Percentiles rank a stretch among this genome's conserved stretches.
These are phyloP conservation scores for Dicrostonyx torquatus DNA, from an alignment of 2,797 vertebrate species.

Conservation along the genomic window DNA sequence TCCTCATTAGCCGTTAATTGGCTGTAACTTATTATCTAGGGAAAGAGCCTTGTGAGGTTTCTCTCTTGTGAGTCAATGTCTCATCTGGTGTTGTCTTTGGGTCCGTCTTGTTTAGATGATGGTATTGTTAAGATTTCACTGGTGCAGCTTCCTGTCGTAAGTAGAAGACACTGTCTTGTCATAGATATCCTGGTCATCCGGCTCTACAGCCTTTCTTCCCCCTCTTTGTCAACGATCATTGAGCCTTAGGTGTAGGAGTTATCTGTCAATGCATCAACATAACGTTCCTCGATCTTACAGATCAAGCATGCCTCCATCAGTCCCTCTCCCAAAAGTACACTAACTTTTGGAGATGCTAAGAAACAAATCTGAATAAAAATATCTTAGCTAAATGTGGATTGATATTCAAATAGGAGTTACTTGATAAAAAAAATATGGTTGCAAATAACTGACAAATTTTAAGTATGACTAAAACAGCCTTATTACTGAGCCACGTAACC, in stretches of 20 bases:
- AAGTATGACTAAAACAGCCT: not conserved
- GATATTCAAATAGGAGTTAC: not conserved
- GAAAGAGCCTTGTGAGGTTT: not conserved
- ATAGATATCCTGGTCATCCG: not conserved
- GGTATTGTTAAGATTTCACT: too few species aligned
- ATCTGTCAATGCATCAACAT: not conserved
- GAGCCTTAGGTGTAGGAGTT: not conserved
- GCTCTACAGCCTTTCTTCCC: not conserved
- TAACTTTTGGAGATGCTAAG: not conserved
- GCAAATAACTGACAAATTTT: not conserved
- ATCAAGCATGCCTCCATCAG: not conserved
- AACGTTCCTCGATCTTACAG: not conserved
- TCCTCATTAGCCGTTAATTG: not conserved
- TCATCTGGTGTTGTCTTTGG: not conserved
- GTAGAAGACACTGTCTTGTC: not conserved
- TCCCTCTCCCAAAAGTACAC: not conserved
- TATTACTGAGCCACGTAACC: not conserved
- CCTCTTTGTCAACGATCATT: too few species aligned
- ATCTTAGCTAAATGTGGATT: conserved; percentile 3
- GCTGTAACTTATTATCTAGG: not conserved
- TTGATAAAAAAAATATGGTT: conserved; percentile 33
- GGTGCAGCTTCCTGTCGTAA: not conserved
- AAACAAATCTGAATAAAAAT: conserved; percentile 22
- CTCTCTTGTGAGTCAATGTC: not conserved
- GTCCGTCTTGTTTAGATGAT: not conserved